Percentiles rank a stretch among this genome's conserved stretches.
These are phyloP conservation scores for Hippocampus kuda DNA, from an alignment of 2,797 vertebrate genomes.

Conservation along the genomic window DNA sequence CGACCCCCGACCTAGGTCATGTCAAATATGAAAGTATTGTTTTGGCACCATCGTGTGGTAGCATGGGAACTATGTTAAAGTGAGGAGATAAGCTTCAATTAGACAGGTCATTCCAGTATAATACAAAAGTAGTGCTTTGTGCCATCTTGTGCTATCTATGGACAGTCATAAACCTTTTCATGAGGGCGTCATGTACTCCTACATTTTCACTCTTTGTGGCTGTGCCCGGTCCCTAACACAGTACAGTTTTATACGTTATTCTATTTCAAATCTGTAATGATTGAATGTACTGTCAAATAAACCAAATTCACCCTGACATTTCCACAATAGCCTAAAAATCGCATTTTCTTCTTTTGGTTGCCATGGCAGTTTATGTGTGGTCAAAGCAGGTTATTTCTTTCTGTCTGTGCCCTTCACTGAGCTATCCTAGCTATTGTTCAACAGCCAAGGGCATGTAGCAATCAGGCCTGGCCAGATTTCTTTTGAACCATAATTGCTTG, in stretches of 20 bases:
- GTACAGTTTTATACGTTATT: not conserved
- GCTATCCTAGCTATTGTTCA: slow-evolving; percentile 13
- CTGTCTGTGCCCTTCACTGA: slow-evolving; percentile 12
- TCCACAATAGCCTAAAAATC: not conserved
- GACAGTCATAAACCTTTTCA: not conserved
- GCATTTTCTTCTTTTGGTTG: not conserved
- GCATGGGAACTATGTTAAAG: not conserved
- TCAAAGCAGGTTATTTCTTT: slow-evolving; percentile 13
- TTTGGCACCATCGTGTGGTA: not conserved
- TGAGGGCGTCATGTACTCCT: not conserved
- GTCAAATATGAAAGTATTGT: not conserved
- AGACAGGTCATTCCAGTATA: not conserved
- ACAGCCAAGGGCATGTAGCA: slow-evolving; percentile 24
- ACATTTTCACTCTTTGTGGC: not conserved
- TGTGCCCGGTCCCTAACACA: not conserved
- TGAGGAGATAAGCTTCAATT: not conserved
- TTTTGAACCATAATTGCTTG: not conserved
- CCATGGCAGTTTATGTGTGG: slow-evolving; percentile 7
- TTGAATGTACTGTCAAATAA: not conserved
- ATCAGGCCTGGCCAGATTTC: slow-evolving; percentile 13
- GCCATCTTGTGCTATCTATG: not conserved
- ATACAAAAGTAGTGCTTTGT: not conserved
- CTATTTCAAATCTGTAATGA: not conserved
- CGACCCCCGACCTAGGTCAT: not conserved
- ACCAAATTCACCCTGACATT: not conserved